Base-by-base conservation (phyloP, 1,140 invertebrate species). In the Leptoteleia sp. region DNA sequence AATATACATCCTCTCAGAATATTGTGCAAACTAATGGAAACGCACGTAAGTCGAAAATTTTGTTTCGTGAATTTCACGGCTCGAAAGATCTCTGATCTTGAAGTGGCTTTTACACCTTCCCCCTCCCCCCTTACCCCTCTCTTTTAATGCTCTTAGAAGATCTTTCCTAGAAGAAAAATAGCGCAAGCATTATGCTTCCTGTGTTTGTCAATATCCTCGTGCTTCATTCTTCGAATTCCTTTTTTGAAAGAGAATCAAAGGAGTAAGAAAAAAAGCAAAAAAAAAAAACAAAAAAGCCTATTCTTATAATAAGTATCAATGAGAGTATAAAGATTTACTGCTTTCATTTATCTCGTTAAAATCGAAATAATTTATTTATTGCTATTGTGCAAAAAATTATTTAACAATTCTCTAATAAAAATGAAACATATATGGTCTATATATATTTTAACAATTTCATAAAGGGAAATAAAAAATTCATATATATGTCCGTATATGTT, bases 21-120 rank as follows among this genome's bases (percentile, higher is more conserved):
- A 67, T 54, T 52, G 50, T 68, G 50, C 52, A 55, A 67, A 67
- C 48, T 54, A 67, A 67, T 67, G 50, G 16, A 45, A 43, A 68
- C 50, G 40, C 19, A 55, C 62, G 27, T 55, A 55, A 47, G 55
- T 54, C 27, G 13, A 19, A 0, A n/a, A n/a, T n/a, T n/a, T 37
- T 55, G 13, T 52, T 65, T 52, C 16, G 37, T 37, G 4, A 5
- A 45, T 31, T 40, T 64, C 25, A 33, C 22, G 19, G n/a, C 47
- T 7, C 29, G n/a, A 27, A 16, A 1, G 17, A 15, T 27, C 38
- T 1, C 0, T 5, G 27, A 2, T 42, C n/a, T 29, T 48, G 43
- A 29, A 47, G 6, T 16, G 11, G 22, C 13, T 64, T 64, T 64
- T 29, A 64, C 35, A 64, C 35, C 45, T 62, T 12, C 8, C 13